Conservation (phyloP, 2,113 vertebrate species). For the Poeciliopsis occidentalis region DNA sequence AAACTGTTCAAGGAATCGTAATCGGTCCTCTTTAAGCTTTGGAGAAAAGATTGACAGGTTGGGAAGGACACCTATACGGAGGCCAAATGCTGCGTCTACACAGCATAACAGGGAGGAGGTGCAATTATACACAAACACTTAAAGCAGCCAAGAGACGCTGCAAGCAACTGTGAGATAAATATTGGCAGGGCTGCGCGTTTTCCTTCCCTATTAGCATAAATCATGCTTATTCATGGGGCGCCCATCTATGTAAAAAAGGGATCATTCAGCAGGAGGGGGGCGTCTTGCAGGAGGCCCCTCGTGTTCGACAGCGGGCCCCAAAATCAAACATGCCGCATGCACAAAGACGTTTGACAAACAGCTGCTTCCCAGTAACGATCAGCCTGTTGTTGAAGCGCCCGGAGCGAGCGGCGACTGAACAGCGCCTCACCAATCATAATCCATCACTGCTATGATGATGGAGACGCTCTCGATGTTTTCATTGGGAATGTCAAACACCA, state of each 20-base stretch:
- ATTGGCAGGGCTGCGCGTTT: constrained; percentile 58
- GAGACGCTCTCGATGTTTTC: constrained; percentile 91
- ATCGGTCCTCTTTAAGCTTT: constrained; percentile 8
- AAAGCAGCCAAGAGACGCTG: constrained; percentile 59
- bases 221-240: constrained; percentile 75
- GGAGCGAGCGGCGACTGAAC: constrained; percentile 2
- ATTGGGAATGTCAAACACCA: constrained; percentile 92
- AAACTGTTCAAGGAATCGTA: too few relatives aligned
- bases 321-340: constrained; percentile 17
- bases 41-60: constrained; percentile 4
- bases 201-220: constrained; percentile 64
- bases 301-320: constrained; percentile 54
- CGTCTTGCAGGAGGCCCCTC: constrained; percentile 42
- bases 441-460: constrained; percentile 90
- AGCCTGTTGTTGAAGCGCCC: constrained; percentile 20
- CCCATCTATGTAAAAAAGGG: constrained; percentile 65
- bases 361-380: constrained; percentile 23
- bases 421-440: constrained; percentile 88
- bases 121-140: constrained; percentile 59
- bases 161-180: constrained; percentile 54
- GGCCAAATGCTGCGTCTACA: constrained; percentile 55
- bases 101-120: constrained; percentile 47
- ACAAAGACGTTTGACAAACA: constrained; percentile 26
- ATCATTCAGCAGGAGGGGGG: constrained; percentile 63
- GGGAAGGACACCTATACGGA: constrained; percentile 48